phyloP scores from a whole-genome alignment of 2,797 vertebrate genomes.

The Catamblyrhynchus diadema region DNA sequence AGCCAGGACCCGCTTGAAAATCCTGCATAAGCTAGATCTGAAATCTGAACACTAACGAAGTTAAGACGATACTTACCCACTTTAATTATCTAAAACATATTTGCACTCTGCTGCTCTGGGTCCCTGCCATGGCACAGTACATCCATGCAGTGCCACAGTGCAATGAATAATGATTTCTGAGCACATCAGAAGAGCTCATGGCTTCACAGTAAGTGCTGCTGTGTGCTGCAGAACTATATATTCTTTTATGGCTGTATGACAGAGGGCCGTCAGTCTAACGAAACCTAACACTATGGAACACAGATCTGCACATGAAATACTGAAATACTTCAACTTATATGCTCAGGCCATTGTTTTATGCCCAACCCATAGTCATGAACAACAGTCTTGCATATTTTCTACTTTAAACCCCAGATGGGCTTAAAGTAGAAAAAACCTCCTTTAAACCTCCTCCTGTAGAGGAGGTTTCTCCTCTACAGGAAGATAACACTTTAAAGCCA shows the following conservation, averaged over 20 bases:
- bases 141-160: neutral
- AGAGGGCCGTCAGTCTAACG: neutral
- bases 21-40: neutral
- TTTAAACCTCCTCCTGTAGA: too few species aligned
- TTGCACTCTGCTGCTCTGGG: neutral
- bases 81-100: neutral
- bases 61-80: neutral
- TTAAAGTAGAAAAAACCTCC: too few species aligned
- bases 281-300: neutral
- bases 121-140: neutral
- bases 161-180: neutral
- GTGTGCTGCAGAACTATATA: neutral
- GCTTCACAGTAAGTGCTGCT: rapidly evolving
- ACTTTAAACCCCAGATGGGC: neutral
- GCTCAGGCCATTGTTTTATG: neutral
- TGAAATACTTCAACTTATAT: neutral
- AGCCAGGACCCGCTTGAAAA: neutral
- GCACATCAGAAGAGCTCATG: neutral
- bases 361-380: neutral
- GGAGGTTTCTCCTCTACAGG: neutral
- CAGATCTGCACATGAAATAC: neutral
- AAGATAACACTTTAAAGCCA: neutral
- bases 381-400: neutral
- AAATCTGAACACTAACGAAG: neutral
- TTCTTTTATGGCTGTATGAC: neutral